A percentile compares a stretch with the other conserved stretches of the same genome.
These are phyloP conservation scores for Malacoraja senta DNA, from an alignment of 2,797 vertebrate species.

Conservation along the genomic window DNA sequence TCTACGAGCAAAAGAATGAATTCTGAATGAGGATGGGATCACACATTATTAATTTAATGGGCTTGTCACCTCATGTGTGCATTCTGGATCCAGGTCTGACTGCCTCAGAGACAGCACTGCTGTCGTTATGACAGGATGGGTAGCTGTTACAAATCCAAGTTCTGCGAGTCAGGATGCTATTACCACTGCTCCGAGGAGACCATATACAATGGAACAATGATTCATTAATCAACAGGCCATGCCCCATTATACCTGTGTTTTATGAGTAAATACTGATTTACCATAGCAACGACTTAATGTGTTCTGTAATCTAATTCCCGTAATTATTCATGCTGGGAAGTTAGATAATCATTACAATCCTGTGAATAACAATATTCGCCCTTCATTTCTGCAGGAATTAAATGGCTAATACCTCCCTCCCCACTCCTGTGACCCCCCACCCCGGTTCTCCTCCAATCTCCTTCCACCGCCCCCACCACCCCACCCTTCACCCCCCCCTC, in stretches of 20 bases:
- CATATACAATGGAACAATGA: background rate
- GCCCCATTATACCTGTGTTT: background rate
- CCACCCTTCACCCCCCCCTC: no score
- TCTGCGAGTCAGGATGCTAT: background rate
- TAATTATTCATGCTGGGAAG: background rate
- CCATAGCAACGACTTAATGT: background rate
- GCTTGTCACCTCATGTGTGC: slow-evolving; percentile 11
- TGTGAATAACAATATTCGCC: background rate
- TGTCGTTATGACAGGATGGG: background rate
- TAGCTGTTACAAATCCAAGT: background rate
- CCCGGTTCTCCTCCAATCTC: no score
- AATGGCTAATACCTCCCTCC: background rate
- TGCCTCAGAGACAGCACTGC: background rate
- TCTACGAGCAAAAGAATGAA: background rate
- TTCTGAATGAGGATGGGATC: slow-evolving; percentile 30
- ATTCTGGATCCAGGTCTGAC: background rate
- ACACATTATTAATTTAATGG: slow-evolving; percentile 37
- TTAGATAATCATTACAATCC: background rate
- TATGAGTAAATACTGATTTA: background rate
- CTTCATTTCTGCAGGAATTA: background rate
- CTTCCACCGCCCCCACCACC: no score
- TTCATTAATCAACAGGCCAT: background rate
- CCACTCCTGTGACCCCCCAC: no score
- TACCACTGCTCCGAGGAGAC: background rate
- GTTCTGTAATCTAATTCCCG: background rate